Evolutionary conservation across 2,888 invertebrate genomes (phyloP), one percentile per base, ranked within the genome.

Genomic region (Drosophila falleni): DNA sequence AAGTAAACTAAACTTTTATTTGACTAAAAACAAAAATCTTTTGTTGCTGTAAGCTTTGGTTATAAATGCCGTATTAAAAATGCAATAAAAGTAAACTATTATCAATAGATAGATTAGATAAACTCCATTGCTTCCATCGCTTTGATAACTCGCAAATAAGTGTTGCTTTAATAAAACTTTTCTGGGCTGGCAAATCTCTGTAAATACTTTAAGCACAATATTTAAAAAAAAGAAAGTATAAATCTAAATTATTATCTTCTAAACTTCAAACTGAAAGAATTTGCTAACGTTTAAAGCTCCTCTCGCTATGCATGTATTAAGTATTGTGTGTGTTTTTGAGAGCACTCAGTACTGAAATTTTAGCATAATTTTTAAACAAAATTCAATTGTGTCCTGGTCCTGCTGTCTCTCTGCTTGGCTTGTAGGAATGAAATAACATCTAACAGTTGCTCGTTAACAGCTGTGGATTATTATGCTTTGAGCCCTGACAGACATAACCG

Each of bases 381-480:
- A 50, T 70, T 64, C 26, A 58, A 64, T 44, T 47, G 47, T 19
- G 35, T 37, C 50, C 41, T 33, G 47, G 46, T 15, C 29, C n/a
- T 9, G 31, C 49, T 47, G 60, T 33, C 26, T 49, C 39, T 56
- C 9, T 16, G 26, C 16, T 44, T 23, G 11, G 26, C 16, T 44
- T 23, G 11, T 60, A 9, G 58, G 19, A 31, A 54, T 60, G 46
- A 55, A 35, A 50, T 47, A 65, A 56, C 62, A 65, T 60, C 63
- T 58, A 56, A 37, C 50, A 55, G 33, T 49, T 70, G 70, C 63
- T 84, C 60, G 74, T 89, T 73, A 89, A 71, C 78, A 83, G 78
- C 68, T 62, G 53, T 41, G 53, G 89, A 74, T 81, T 87, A 74
- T 81, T 87, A 73, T 62, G 60, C 53, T 74, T 75, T 64, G 54